Base-by-base conservation (phyloP, 2,888 invertebrate species). In the Eupsilia transversa region DNA sequence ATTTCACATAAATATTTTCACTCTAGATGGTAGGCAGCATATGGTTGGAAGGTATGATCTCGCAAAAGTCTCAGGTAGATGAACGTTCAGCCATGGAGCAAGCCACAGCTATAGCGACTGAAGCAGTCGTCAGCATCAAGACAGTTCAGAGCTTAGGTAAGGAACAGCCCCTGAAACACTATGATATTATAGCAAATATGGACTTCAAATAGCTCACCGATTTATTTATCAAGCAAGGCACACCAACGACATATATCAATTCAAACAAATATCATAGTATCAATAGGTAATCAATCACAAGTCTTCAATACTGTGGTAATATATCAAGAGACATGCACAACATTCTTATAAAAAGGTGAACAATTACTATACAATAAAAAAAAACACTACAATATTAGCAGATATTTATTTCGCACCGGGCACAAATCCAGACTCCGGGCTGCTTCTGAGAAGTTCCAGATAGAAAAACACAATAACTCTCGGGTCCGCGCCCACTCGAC, bases 91-190 rank as follows among this genome's bases (percentile, higher is more conserved):
- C 97, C 2, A 97, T 97, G 95, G 97, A 97, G 80, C 92, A 96
- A 0, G 97, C 97, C 0, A 97, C 97, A 10, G 94, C 97, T 72
- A 96, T 97, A 33, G 97, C 97, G 2, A 97, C 97, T 0, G 97
- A 97, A 89, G 97, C 97, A 0, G 97, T 97, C 38, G 96, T 97
- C 78, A 97, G 97, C 86, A 97, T 97, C 72, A 96, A 97, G 85
- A 97, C 97, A 3, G 97, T 97, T 1, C 97, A 97, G 64, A 97
- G 97, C 87, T 95, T 97, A 77, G 97, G 97, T 92, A 95, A 94
- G 46, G 23, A 65, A n/a, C 3, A 14, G 64, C 17, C 17, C 7
- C 23, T 14, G 30, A 17, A 64, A 43, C 41, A 63, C 30, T 30
- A 43, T 63, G 23, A 63, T 41, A 12, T 7, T 43, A 23, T 20